Evolutionary conservation across 2,113 vertebrate genomes (phyloP).

Genomic region (Mus pahari): DNA sequence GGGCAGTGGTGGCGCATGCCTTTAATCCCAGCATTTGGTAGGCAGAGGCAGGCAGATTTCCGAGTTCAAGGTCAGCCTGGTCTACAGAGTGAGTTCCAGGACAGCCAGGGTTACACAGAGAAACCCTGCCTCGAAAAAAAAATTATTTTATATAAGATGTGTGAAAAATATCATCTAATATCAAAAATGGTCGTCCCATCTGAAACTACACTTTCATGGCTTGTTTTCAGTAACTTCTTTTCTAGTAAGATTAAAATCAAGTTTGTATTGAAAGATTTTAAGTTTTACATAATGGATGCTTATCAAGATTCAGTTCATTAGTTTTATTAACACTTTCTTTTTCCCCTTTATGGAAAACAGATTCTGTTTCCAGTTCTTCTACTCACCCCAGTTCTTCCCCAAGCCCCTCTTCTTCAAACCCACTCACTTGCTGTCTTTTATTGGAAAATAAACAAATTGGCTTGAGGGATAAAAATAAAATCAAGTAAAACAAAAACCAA

Average conservation of each 20-base stretch:
- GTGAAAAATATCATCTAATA: background rate
- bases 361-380: background rate
- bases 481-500: background rate
- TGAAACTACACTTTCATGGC: background rate
- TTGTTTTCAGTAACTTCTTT: slow-evolving; percentile 1
- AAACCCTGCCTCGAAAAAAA: no score
- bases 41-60: no score
- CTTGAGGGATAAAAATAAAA: background rate
- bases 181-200: background rate
- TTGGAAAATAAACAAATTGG: background rate
- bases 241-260: slow-evolving; percentile 19
- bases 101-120: no score
- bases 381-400: background rate
- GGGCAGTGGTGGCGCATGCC: no score
- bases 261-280: slow-evolving; percentile 12
- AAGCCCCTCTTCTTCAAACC: background rate
- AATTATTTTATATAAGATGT: background rate
- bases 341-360: background rate
- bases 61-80: no score
- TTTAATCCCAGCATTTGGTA: no score
- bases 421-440: background rate
- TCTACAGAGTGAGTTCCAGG: no score
- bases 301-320: slow-evolving; percentile 38
- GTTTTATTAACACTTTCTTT: slow-evolving; percentile 36
- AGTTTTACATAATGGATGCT: background rate